Evolutionary conservation across 2,113 vertebrate species (phyloP), one percentile per base, ranked within the genome.

Genomic region (Gopherus evgoodei): DNA sequence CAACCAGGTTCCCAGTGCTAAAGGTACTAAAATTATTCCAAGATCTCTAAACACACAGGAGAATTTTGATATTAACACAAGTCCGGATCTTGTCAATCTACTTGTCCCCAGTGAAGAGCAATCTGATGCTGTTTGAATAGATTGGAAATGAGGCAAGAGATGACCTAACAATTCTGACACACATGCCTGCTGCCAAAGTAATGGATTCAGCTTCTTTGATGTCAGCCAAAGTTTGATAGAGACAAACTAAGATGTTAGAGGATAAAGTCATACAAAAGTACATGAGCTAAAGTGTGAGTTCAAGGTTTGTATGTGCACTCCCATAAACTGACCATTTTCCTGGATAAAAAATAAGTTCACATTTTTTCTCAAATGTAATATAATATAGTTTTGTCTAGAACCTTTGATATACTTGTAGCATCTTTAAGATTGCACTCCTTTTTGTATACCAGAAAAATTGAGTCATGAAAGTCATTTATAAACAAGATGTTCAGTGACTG

Each of bases 181-280:
- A 17, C 1, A 29, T 19, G 24, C 5, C n/a, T 81, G 24, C 22
- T 86, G 84, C 90, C 11, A 84, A 35, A 54, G 16, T 27, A 84
- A 84, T 38, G 16, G n/a, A 54, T 90, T 93, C 76, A 57, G 11
- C 38, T 93, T 27, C 78, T 97, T 88, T 85, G 14, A 69, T 72
- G 27, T 57, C 22, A 81, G 4, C 11, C 5, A 65, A 54, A 11
- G 42, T 57, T 81, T 88, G 65, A 87, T 3, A 86, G 35, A 87
- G 1, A 5, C 44, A 44, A 69, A 0, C 3, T 72, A 81, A 93
- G 22, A 38, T 85, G 38, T 85, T 47, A 65, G 65, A 69, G 65
- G 21, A 44, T 85, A n/a, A 19, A 5, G 11, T 81, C 11, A 59
- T 65, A 81, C 3, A 89, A 78, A 88, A 82, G 9, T 83, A 44